phyloP scores from a whole-genome alignment of 2,113 vertebrate genomes.

The Cyprinus carpio region DNA sequence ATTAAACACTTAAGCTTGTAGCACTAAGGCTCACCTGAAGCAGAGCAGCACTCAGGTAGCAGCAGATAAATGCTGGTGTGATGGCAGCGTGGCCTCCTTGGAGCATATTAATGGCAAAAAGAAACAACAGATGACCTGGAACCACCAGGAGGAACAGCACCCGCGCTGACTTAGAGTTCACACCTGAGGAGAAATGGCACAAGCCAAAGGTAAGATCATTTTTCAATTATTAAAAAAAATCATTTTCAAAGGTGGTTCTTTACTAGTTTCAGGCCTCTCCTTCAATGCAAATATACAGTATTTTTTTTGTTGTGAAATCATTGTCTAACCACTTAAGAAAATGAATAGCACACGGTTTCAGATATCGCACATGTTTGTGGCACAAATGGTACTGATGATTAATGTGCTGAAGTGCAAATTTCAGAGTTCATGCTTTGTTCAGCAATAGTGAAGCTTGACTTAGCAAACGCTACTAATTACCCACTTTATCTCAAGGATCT shows the following conservation, averaged over 20 bases:
- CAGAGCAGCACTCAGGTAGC: constrained; percentile 86
- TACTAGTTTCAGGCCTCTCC: neutral
- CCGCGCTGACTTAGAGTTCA: constrained; percentile 88
- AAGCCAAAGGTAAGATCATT: too few species aligned
- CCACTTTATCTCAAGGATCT: neutral
- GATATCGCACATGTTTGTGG: neutral
- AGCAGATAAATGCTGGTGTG: constrained; percentile 77
- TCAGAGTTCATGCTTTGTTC: neutral
- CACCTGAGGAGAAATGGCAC: constrained; percentile 70
- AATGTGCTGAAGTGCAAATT: neutral
- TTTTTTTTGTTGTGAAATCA: neutral
- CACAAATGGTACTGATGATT: neutral
- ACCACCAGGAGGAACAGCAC: constrained; percentile 88
- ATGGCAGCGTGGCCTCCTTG: constrained; percentile 80
- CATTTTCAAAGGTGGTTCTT: neutral
- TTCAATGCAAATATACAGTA: neutral
- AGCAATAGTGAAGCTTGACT: neutral
- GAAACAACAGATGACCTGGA: constrained; percentile 90
- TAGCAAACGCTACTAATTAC: neutral
- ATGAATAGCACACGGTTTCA: neutral
- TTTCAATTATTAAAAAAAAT: too few species aligned
- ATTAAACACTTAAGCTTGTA: too few species aligned
- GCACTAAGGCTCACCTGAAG: constrained; percentile 80
- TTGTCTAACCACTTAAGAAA: neutral
- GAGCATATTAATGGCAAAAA: constrained; percentile 84